Conservation (phyloP, 2,113 vertebrate species). For the Edolisoma coerulescens region DNA sequence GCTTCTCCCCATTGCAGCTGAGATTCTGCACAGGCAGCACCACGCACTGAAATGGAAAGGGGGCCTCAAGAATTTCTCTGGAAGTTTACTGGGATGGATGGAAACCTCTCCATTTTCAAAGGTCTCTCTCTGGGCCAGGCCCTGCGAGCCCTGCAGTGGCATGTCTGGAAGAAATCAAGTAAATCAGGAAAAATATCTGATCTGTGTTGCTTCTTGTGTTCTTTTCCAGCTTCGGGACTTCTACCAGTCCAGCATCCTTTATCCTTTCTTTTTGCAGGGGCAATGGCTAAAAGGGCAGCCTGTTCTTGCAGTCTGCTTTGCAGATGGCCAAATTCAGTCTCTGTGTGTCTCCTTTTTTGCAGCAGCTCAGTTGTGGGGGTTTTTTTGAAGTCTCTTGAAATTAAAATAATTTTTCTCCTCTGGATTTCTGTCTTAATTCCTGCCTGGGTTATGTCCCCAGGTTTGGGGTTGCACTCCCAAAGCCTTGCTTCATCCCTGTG, state of each 20-base stretch:
- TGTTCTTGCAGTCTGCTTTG: not conserved
- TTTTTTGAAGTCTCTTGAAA: not conserved
- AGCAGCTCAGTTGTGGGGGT: not conserved
- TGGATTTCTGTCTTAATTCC: not conserved
- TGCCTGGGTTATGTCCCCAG: not conserved
- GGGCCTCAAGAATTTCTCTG: not conserved
- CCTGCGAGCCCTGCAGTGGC: not conserved
- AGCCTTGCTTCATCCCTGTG: not conserved
- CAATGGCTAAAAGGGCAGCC: not conserved
- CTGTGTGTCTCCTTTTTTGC: not conserved
- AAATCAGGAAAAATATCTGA: not conserved
- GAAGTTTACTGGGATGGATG: not conserved
- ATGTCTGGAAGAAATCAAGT: not conserved
- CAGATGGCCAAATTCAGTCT: not conserved
- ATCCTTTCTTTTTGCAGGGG: not conserved
- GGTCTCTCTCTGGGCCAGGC: not conserved
- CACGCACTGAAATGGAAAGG: not conserved
- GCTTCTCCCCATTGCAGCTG: fast-evolving
- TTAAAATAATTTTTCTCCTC: not conserved
- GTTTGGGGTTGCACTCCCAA: not conserved
- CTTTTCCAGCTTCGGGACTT: not conserved
- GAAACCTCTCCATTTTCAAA: not conserved
- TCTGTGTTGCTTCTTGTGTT: not conserved
- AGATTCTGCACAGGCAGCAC: not conserved
- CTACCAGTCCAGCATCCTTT: not conserved